A percentile compares a stretch with the other conserved stretches of the same genome.
Evolutionary conservation across 2,888 invertebrate genomes (phyloP).

Genomic region (Sisyra nigra): DNA sequence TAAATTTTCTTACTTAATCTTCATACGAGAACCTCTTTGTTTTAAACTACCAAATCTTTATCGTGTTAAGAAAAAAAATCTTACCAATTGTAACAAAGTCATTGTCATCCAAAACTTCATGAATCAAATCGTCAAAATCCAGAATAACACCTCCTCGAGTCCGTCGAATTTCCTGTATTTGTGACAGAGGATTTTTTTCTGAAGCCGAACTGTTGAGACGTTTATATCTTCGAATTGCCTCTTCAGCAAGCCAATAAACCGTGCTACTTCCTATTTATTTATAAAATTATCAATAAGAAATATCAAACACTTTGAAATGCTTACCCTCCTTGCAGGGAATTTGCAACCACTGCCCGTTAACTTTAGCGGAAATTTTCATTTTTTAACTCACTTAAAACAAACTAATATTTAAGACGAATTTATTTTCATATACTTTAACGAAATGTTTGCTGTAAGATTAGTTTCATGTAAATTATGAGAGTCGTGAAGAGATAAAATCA

Average conservation of each 20-base stretch:
- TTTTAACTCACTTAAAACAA: conserved; percentile 3
- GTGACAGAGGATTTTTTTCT: conserved; percentile 11
- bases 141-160: conserved; percentile 39
- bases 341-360: conserved; percentile 39
- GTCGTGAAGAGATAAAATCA: neutral
- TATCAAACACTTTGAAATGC: conserved; percentile 9
- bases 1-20: neutral
- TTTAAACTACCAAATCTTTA: neutral
- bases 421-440: too few relatives aligned
- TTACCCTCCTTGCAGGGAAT: conserved; percentile 34
- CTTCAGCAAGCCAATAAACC: conserved; percentile 35
- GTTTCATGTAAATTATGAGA: neutral
- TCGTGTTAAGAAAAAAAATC: too few relatives aligned
- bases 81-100: conserved; percentile 41
- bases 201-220: conserved; percentile 20
- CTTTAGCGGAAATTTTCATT: conserved; percentile 37
- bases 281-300: neutral
- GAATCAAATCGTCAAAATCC: conserved; percentile 35
- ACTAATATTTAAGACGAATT: too few relatives aligned
- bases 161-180: conserved; percentile 33
- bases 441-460: neutral
- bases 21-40: neutral
- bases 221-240: conserved; percentile 29
- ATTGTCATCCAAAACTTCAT: conserved; percentile 38
- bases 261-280: conserved; percentile 21